Conservation (phyloP, 2,113 vertebrate species). For the Prietella phreatophila region DNA sequence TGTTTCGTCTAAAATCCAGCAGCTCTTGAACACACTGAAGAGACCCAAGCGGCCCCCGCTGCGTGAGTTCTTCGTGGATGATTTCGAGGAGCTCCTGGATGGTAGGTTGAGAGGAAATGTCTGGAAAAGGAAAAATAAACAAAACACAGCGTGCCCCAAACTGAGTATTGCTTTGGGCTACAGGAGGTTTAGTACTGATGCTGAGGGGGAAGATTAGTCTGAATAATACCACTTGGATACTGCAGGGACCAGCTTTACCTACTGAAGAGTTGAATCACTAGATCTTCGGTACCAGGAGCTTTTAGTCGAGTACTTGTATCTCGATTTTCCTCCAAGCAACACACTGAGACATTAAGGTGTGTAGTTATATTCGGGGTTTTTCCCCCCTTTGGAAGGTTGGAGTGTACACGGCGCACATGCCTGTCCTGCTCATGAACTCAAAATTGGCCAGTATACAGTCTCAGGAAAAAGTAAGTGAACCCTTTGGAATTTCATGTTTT, state of each 20-base stretch:
- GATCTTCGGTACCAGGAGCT: not conserved
- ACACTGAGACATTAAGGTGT: not conserved
- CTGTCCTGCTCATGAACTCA: not conserved
- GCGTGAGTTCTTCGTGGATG: conserved; percentile 93
- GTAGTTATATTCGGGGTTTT: not conserved
- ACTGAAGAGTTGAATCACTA: not conserved
- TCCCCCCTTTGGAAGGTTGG: too few relatives aligned
- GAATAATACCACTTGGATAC: not conserved
- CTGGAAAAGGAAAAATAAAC: not conserved
- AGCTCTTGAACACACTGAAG: conserved; percentile 94
- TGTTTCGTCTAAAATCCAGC: conserved; percentile 97
- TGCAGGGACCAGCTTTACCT: not conserved
- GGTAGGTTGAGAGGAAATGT: conserved; percentile 70
- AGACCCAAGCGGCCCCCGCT: conserved; percentile 91
- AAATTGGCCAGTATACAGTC: not conserved
- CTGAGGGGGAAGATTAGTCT: not conserved
- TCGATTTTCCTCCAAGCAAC: not conserved
- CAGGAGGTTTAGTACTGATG: not conserved
- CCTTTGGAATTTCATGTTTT: too few relatives aligned
- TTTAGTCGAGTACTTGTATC: not conserved
- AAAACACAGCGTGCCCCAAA: not conserved
- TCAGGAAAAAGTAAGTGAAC: too few relatives aligned
- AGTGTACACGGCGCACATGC: too few relatives aligned
- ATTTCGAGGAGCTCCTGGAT: conserved; percentile 91
- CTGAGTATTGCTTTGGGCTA: not conserved